A percentile compares a stretch with the other conserved stretches of the same genome.
These are phyloP conservation scores for Zapus hudsonius DNA, from an alignment of 2,113 vertebrate species.

Conservation along the genomic window DNA sequence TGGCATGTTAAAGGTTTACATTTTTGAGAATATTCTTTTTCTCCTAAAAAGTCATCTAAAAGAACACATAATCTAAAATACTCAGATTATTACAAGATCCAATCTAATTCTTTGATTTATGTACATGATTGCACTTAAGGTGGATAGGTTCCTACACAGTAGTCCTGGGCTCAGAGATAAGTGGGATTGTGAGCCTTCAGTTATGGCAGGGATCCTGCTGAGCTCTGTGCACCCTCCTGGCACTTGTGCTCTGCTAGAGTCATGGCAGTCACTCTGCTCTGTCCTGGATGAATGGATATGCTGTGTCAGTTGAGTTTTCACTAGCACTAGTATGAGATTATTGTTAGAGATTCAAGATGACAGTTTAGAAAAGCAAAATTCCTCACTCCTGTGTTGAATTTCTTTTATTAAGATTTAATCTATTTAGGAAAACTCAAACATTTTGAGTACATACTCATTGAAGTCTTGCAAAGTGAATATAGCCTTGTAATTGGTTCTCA, in stretches of 20 bases:
- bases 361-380: not conserved
- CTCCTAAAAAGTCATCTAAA: constrained; percentile 16
- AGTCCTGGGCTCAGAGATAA: not conserved
- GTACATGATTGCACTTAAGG: not conserved
- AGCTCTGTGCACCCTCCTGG: not conserved
- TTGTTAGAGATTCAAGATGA: not conserved
- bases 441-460: not conserved
- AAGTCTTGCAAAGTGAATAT: constrained; percentile 7
- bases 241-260: not conserved
- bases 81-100: not conserved
- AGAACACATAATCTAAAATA: not conserved
- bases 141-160: not conserved
- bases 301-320: not conserved
- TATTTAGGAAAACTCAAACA: not conserved
- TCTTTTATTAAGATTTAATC: not conserved
- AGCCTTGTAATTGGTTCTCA: not conserved
- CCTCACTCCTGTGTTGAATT: not conserved
- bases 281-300: not conserved
- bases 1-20: constrained; percentile 14
- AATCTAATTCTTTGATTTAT: not conserved
- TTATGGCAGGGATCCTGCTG: not conserved
- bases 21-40: constrained; percentile 39
- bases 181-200: not conserved
- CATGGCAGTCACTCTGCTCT: not conserved
- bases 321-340: not conserved